Evolutionary conservation across 2,113 vertebrate genomes (phyloP).

Genomic region (Sula dactylatra): DNA sequence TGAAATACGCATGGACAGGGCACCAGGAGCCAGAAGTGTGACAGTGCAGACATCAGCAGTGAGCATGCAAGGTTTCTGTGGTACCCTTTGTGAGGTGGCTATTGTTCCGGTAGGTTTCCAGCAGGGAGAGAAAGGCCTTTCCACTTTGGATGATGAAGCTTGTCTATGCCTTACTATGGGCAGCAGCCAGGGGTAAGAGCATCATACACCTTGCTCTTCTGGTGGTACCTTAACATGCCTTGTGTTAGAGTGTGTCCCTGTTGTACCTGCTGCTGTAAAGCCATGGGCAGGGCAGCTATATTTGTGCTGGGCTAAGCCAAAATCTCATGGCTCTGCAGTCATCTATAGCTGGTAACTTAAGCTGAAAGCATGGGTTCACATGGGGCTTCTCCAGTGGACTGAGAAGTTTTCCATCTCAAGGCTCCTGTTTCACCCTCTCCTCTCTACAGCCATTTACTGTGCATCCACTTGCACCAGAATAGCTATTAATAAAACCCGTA

Average conservation of each 20-base stretch:
- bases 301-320: not conserved
- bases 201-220: not conserved
- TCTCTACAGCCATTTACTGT: not conserved
- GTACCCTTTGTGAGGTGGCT: not conserved
- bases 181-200: not conserved
- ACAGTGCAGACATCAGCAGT: not conserved
- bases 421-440: not conserved
- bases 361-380: not conserved
- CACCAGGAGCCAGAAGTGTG: not conserved
- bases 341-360: not conserved
- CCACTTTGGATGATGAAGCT: not conserved
- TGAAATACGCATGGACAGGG: accelerated
- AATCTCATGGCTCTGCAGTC: not conserved
- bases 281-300: accelerated
- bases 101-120: not conserved
- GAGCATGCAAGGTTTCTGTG: not conserved
- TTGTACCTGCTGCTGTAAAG: not conserved
- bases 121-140: not conserved
- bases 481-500: not conserved
- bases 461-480: not conserved
- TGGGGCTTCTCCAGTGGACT: not conserved
- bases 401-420: not conserved
- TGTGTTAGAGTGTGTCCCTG: accelerated
- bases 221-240: not conserved
- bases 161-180: accelerated